These are phyloP conservation scores for Epizoanthus fatuus DNA, from an alignment of 92 coral and sea anemone genomes.

Conservation along the genomic window DNA sequence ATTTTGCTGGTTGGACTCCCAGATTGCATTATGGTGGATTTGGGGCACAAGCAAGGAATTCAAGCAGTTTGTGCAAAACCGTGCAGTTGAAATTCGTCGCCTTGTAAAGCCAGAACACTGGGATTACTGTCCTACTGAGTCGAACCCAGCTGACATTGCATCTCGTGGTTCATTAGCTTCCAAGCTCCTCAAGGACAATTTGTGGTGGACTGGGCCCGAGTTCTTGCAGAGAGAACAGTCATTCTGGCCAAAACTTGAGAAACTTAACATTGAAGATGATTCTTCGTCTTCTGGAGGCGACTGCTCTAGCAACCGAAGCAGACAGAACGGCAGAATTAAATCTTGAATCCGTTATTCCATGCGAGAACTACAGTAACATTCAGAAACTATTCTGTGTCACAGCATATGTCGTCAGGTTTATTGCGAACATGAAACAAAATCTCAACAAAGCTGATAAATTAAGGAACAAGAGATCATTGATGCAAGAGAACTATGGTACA, in stretches of 20 bases:
- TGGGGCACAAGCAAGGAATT: constrained; percentile 53
- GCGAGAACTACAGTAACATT: constrained; percentile 46
- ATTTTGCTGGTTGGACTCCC: neutral
- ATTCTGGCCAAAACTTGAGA: no score
- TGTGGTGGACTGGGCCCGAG: no score
- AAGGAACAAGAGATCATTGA: constrained; percentile 35
- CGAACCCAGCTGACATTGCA: constrained; percentile 41
- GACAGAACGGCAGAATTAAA: no score
- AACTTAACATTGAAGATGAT: no score
- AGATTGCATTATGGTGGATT: constrained; percentile 72
- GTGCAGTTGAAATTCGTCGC: constrained; percentile 56
- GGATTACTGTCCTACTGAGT: constrained; percentile 59
- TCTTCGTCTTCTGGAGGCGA: no score
- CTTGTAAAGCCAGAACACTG: constrained; percentile 56
- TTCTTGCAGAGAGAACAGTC: no score
- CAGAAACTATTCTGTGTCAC: constrained; percentile 63
- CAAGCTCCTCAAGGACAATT: no score
- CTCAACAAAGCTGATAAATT: constrained; percentile 19
- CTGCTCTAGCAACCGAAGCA: no score
- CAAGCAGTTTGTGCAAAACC: constrained; percentile 75
- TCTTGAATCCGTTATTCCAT: no score
- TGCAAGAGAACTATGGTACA: constrained; percentile 53
- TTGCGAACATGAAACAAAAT: constrained; percentile 42
- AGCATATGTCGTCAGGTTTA: constrained; percentile 57
- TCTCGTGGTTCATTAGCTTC: no score